A percentile compares a stretch with the other conserved stretches of the same genome.
These are phyloP conservation scores for Pocota personata DNA, from an alignment of 2,888 invertebrate genomes.

Conservation along the genomic window DNA sequence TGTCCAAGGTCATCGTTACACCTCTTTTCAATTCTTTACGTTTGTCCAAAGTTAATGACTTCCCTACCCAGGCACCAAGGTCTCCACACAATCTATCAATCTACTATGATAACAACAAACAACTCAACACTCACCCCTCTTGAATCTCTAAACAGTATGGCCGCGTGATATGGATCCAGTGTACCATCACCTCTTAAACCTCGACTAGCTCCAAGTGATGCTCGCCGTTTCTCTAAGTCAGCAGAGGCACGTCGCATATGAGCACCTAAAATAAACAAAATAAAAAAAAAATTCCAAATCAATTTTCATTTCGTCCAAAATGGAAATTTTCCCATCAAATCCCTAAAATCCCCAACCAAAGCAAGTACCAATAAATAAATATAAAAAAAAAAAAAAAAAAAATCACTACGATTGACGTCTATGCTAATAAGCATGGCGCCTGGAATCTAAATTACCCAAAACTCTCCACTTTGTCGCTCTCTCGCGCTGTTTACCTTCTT, in stretches of 20 bases:
- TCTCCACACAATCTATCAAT: neutral
- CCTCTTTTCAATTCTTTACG: neutral
- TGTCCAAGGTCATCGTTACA: neutral
- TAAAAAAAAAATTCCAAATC: constrained; percentile 60
- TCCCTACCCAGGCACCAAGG: neutral
- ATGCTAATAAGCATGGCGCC: constrained; percentile 3
- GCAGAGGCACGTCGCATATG: constrained; percentile 90
- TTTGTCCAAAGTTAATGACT: neutral
- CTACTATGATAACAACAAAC: neutral
- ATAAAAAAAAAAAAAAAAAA: constrained; percentile 5
- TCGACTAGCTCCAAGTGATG: constrained; percentile 88
- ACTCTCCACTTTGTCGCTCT: constrained; percentile 20
- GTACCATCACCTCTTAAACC: constrained; percentile 86
- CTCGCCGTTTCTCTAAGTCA: constrained; percentile 90
- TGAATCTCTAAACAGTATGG: constrained; percentile 95
- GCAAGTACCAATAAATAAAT: constrained; percentile 77
- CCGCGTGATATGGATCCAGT: constrained; percentile 94
- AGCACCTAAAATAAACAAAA: constrained; percentile 86
- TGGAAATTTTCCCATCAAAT: neutral
- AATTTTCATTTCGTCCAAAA: constrained; percentile 3
- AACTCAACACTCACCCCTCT: constrained; percentile 89
- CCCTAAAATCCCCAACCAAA: constrained; percentile 51
- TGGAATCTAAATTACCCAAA: constrained; percentile 23
- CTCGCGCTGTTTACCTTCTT: constrained; percentile 85
- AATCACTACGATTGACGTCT: constrained; percentile 7